A percentile compares a stretch with the other conserved stretches of the same genome.
Conservation (phyloP, 2,888 invertebrate genomes). For the Cylloceria caligata region DNA sequence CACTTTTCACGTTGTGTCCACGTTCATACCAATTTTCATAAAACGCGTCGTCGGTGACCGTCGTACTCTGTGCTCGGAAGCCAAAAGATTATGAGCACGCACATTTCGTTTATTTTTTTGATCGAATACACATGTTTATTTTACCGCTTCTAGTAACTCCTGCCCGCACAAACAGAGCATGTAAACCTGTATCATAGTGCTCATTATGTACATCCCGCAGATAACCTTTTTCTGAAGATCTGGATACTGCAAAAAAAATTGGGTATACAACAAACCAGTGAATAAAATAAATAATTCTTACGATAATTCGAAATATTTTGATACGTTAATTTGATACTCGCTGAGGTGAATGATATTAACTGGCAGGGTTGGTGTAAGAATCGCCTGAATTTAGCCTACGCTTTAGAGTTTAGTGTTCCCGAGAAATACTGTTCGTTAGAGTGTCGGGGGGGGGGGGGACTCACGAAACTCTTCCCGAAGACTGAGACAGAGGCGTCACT, state of each 20-base stretch:
- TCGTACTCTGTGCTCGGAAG: conserved; percentile 65
- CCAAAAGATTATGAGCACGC: background rate
- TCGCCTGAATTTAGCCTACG: too few relatives aligned
- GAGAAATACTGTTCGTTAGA: too few relatives aligned
- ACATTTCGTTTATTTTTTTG: background rate
- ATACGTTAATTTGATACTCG: too few relatives aligned
- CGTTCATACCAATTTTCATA: conserved; percentile 70
- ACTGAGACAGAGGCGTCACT: too few relatives aligned
- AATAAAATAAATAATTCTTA: background rate
- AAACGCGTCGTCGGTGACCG: conserved; percentile 69
- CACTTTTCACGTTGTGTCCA: conserved; percentile 44
- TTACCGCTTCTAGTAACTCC: conserved; percentile 1
- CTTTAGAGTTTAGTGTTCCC: too few relatives aligned
- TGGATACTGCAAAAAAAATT: conserved; percentile 10
- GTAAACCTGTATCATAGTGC: background rate
- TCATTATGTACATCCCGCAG: background rate
- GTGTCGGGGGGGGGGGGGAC: too few relatives aligned
- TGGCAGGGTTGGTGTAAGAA: too few relatives aligned
- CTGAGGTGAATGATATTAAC: too few relatives aligned
- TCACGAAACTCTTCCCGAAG: too few relatives aligned
- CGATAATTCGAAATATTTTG: background rate
- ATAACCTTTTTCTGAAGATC: background rate
- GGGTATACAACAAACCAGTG: background rate
- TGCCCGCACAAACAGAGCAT: background rate
- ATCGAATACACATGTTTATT: background rate